Conservation (phyloP, 2,113 vertebrate species). For the Melanerpes aurifrons region DNA sequence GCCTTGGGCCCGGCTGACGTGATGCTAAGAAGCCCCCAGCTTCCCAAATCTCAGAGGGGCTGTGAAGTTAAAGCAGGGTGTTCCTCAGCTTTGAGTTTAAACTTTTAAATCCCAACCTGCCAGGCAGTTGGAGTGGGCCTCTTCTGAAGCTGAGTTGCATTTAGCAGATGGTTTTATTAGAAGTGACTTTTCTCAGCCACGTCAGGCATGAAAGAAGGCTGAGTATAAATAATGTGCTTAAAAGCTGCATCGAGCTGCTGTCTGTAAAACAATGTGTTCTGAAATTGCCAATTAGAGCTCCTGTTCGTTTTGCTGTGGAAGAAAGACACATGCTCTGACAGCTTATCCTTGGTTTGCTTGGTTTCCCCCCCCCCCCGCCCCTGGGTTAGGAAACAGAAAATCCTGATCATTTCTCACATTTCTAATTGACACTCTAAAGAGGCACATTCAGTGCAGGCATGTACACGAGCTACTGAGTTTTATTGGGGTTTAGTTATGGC, state of each 20-base stretch:
- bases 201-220: constrained; percentile 22
- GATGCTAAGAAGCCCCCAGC: neutral
- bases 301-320: neutral
- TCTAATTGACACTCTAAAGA: constrained; percentile 46
- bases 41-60: neutral
- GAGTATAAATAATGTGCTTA: constrained; percentile 34
- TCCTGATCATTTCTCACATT: neutral
- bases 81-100: neutral
- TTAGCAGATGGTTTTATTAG: constrained; percentile 15
- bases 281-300: constrained; percentile 38
- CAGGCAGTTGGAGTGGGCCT: neutral
- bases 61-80: neutral
- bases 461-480: constrained; percentile 37
- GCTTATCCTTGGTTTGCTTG: neutral
- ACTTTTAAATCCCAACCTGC: constrained; percentile 20
- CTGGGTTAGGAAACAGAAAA: constrained; percentile 25
- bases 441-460: constrained; percentile 3
- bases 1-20: neutral
- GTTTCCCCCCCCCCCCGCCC: too few species aligned
- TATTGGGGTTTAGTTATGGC: constrained; percentile 63
- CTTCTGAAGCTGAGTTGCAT: neutral
- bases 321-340: neutral
- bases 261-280: constrained; percentile 29
- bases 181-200: constrained; percentile 5
- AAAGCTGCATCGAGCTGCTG: constrained; percentile 1